These are phyloP conservation scores for Percina caprodes DNA, from an alignment of 2,113 vertebrate species.

Conservation along the genomic window DNA sequence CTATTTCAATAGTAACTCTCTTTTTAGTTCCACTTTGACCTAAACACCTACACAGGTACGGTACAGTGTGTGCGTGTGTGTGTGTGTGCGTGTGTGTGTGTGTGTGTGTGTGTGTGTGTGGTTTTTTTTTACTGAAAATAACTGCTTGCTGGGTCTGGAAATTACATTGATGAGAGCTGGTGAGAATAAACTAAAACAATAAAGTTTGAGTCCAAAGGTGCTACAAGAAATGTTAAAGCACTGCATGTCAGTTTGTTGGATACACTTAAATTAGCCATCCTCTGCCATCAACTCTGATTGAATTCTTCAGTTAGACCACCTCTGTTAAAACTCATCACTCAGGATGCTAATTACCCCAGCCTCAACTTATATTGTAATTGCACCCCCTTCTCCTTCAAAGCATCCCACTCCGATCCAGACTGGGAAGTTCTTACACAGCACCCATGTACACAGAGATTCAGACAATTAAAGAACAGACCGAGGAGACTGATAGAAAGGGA, in stretches of 20 bases:
- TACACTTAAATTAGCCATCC: background rate
- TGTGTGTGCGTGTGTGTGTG: too few relatives aligned
- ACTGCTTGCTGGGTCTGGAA: too few relatives aligned
- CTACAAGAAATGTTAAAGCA: background rate
- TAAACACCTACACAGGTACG: too few relatives aligned
- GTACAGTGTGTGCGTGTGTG: too few relatives aligned
- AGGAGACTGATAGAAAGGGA: slow-evolving; percentile 6
- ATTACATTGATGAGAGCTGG: too few relatives aligned
- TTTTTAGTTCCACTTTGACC: too few relatives aligned
- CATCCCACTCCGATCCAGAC: background rate
- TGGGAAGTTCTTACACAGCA: slow-evolving; percentile 12
- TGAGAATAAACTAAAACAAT: too few relatives aligned
- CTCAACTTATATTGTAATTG: slow-evolving; percentile 31
- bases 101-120: too few relatives aligned
- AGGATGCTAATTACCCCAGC: slow-evolving; percentile 14
- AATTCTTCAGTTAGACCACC: background rate
- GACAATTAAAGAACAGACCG: slow-evolving; percentile 1
- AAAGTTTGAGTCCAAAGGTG: too few relatives aligned
- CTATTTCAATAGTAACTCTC: too few relatives aligned
- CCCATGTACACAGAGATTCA: background rate
- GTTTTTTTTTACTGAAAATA: too few relatives aligned
- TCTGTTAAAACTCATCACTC: slow-evolving; percentile 20
- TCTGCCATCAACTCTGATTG: background rate
- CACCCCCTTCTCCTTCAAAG: slow-evolving; percentile 17
- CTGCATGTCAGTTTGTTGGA: background rate